Percentiles rank a stretch among this genome's conserved stretches.
These are phyloP conservation scores for Nymphalis urticae DNA, from an alignment of 2,888 invertebrate genomes.

Conservation along the genomic window DNA sequence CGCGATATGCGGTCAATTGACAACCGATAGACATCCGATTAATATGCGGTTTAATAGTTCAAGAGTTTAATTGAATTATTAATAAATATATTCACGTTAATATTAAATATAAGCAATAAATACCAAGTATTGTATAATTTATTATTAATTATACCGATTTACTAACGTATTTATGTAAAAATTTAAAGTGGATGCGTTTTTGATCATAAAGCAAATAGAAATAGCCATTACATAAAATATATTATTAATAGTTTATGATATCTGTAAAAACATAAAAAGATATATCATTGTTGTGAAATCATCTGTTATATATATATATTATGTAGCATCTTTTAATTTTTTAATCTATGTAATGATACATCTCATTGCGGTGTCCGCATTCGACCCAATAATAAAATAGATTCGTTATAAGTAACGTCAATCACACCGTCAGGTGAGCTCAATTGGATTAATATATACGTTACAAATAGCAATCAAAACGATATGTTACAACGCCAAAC, in stretches of 20 bases:
- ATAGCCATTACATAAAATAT: too few species aligned
- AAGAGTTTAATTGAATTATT: constrained; percentile 1
- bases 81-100: constrained; percentile 1
- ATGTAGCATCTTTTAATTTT: constrained; percentile 29
- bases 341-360: constrained; percentile 31
- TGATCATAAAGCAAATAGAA: too few species aligned
- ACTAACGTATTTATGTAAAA: neutral
- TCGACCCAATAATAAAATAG: constrained; percentile 63
- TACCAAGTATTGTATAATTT: neutral
- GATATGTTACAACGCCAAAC: constrained; percentile 58
- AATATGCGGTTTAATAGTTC: constrained; percentile 5
- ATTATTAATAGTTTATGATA: too few species aligned
- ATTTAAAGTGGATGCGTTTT: neutral
- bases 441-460: constrained; percentile 75
- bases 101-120: neutral
- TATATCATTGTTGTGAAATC: neutral
- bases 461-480: constrained; percentile 78
- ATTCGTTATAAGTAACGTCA: constrained; percentile 74
- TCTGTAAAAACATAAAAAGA: too few species aligned
- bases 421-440: constrained; percentile 59
- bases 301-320: neutral
- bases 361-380: constrained; percentile 50
- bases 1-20: neutral
- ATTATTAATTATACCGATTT: constrained; percentile 4
- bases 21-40: neutral